A percentile compares a stretch with the other conserved stretches of the same genome.
Evolutionary conservation across 2,888 invertebrate genomes (phyloP).

Genomic region (Trachelus stipa): DNA sequence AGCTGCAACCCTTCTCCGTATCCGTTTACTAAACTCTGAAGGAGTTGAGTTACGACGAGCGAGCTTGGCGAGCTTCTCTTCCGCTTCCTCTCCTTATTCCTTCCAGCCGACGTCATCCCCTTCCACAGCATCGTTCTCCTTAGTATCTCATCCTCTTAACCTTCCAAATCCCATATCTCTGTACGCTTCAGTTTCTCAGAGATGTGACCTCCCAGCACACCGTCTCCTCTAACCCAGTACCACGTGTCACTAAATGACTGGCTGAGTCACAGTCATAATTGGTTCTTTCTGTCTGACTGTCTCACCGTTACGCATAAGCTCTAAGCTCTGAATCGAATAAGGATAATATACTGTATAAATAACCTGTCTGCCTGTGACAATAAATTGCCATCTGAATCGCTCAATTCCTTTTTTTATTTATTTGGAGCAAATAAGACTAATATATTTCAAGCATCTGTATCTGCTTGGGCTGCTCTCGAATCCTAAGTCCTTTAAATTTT

Average conservation of each 20-base stretch:
- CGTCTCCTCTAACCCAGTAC: constrained; percentile 42
- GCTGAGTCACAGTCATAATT: constrained; percentile 61
- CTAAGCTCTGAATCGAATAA: constrained; percentile 15
- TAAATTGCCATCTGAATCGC: not conserved
- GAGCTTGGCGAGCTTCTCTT: not conserved
- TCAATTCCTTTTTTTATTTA: not conserved
- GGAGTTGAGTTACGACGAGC: not conserved
- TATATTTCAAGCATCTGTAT: not conserved
- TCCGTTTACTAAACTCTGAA: not conserved
- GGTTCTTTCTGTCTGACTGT: constrained; percentile 46
- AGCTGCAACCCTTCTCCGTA: not conserved
- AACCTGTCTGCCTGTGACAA: too few relatives aligned
- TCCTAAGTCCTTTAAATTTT: not conserved
- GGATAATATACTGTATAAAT: constrained; percentile 31
- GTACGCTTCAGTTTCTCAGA: constrained; percentile 22
- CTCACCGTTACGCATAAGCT: constrained; percentile 8
- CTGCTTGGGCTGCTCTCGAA: not conserved
- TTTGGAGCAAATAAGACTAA: not conserved
- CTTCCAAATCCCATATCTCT: constrained; percentile 12
- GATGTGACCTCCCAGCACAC: constrained; percentile 18
- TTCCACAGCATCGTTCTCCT: not conserved
- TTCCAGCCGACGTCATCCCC: not conserved
- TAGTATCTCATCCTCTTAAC: not conserved
- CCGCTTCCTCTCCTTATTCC: not conserved
- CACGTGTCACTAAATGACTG: constrained; percentile 49